Evolutionary conservation across 2,888 invertebrate species (phyloP), one percentile per base, ranked within the genome.

Genomic region (Agrotis exclamationis): DNA sequence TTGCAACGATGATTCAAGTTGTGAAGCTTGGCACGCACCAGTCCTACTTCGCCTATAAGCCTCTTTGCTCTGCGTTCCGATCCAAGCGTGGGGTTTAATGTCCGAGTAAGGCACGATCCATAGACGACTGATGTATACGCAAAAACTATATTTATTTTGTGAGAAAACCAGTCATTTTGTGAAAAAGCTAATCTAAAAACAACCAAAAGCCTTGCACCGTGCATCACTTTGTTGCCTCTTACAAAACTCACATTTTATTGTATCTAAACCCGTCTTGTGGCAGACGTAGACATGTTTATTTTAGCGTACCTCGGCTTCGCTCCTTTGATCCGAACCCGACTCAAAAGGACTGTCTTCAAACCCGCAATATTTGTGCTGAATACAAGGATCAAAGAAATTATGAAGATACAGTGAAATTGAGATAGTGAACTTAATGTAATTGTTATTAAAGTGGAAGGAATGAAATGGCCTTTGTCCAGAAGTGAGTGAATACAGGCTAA

Each of bases 271-370:
- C 24, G n/a, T 60, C 56, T 18, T 50, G 53, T 39, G 45, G 45
- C 14, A 51, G 28, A 57, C 22, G 64, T 22, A 58, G 24, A 63
- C 56, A 76, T 64, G 51, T 80, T 70, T 76, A 80, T 76, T 76
- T 80, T 80, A 66, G 56, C 24, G 16, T 53, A 53, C 66, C 53
- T 76, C 39, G 33, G 56, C 33, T 28, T 33, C 33, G 13, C 48
- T 56, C 65, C 66, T 79, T 80, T 76, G 76, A 80, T 66, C 60
- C 51, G 6, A 53, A 6, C 48, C 18, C 39, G 20, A 39, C 54
- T 80, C 76, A 78, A 80, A 39, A 80, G 66, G 65, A 51, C 20
- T 50, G 65, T n/a, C 28, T 60, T 67, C 66, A 66, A 63, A 63
- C 48, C 16, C 53, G 28, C n/a, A 33, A 14, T 67, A 56, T 53